A percentile compares a stretch with the other conserved stretches of the same genome.
Evolutionary conservation across 2,888 invertebrate genomes (phyloP).

Genomic region (Drosophila meridiana): DNA sequence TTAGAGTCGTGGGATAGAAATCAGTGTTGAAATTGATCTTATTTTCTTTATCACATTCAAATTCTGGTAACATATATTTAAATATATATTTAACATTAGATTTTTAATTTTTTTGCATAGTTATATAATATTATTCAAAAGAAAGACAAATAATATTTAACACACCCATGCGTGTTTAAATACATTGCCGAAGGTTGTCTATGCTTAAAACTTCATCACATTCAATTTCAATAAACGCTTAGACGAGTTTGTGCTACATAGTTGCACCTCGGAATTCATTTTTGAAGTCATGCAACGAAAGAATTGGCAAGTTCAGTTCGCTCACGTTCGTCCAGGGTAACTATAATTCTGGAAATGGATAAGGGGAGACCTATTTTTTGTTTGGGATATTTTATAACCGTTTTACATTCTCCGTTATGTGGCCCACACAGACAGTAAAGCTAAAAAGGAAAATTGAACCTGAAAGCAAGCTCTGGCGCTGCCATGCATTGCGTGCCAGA

Average conservation of each 20-base stretch:
- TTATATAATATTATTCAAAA: background rate
- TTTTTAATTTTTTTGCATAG: background rate
- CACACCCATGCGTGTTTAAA: too few species aligned
- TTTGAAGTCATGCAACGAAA: slow-evolving; percentile 8
- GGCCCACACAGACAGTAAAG: slow-evolving; percentile 15
- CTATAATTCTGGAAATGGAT: slow-evolving; percentile 4
- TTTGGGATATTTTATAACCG: slow-evolving; percentile 12
- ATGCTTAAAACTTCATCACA: background rate
- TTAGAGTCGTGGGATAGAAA: background rate
- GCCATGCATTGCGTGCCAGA: slow-evolving; percentile 37
- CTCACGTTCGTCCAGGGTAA: slow-evolving; percentile 16
- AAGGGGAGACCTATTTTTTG: background rate
- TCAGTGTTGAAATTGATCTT: background rate
- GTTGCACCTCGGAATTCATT: background rate
- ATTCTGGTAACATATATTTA: too few species aligned
- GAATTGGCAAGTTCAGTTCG: background rate
- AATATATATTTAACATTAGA: background rate
- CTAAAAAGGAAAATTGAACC: slow-evolving; percentile 9
- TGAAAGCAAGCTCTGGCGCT: slow-evolving; percentile 3
- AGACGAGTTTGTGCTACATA: background rate
- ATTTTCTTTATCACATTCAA: background rate
- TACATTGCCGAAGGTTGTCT: background rate
- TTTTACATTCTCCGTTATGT: slow-evolving; percentile 21
- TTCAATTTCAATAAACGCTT: background rate
- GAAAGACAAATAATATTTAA: background rate